Conservation (phyloP, 2,113 vertebrate genomes). For the Lampris megalopsis region DNA sequence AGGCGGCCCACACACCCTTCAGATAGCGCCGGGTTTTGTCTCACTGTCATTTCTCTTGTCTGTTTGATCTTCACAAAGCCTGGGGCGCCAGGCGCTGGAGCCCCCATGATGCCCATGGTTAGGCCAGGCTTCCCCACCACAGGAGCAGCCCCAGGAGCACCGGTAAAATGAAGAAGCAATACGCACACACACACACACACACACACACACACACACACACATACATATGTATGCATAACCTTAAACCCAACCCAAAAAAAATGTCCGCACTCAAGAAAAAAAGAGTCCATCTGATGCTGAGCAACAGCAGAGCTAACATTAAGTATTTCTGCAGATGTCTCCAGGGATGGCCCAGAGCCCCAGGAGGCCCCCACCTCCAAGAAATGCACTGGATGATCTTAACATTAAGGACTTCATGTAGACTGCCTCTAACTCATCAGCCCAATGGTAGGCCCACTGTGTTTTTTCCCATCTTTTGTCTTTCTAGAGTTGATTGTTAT, state of each 20-base stretch:
- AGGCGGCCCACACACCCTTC: conserved; percentile 39
- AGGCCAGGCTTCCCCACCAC: conserved; percentile 90
- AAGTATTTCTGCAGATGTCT: conserved; percentile 78
- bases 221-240: background rate
- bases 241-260: background rate
- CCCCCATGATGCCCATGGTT: conserved; percentile 94
- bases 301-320: conserved; percentile 6
- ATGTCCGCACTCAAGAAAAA: background rate
- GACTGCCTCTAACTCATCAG: conserved; percentile 70
- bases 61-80: conserved; percentile 77
- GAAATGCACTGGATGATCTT: conserved; percentile 99
- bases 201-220: background rate
- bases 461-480: background rate
- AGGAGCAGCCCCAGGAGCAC: conserved; percentile 80
- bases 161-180: conserved; percentile 70
- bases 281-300: background rate
- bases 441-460: conserved; percentile 63
- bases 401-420: conserved; percentile 99
- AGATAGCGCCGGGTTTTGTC: conserved; percentile 20
- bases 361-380: conserved; percentile 94
- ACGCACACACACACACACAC: conserved; percentile 17
- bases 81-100: conserved; percentile 85
- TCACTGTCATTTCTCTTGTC: conserved; percentile 42
- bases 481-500: too few species aligned
- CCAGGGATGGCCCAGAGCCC: conserved; percentile 90